phyloP scores from a whole-genome alignment of 2,888 invertebrate genomes.

The Mythimna pallens region DNA sequence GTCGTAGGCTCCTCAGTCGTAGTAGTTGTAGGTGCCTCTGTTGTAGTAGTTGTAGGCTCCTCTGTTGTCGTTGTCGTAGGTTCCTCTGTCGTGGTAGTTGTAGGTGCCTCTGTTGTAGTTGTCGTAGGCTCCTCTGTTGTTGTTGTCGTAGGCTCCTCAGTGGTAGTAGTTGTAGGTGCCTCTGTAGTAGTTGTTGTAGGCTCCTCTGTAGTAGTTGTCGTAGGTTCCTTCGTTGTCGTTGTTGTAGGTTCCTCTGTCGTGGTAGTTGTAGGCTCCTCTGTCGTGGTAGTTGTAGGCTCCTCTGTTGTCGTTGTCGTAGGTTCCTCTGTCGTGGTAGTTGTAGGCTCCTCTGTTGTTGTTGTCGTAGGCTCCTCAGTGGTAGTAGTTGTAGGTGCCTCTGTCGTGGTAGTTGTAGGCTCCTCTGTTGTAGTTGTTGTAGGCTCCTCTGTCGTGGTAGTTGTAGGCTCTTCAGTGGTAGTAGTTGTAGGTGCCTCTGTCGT shows the following conservation, averaged over 20 bases:
- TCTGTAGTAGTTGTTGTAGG: neutral
- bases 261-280: neutral
- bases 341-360: neutral
- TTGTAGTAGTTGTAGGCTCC: conserved; percentile 26
- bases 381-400: neutral
- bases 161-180: neutral
- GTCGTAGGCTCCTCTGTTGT: neutral
- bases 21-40: conserved; percentile 3
- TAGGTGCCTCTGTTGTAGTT: neutral
- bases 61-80: conserved; percentile 24
- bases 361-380: neutral
- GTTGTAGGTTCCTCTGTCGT: neutral
- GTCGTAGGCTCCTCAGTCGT: conserved; percentile 20
- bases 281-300: neutral
- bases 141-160: neutral
- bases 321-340: neutral
- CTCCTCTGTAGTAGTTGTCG: neutral
- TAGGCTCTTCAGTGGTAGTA: neutral
- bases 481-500: too few relatives aligned
- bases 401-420: neutral
- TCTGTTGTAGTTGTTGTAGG: too few relatives aligned
- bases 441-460: neutral
- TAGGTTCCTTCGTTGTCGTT: neutral
- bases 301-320: neutral
- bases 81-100: conserved; percentile 12